Conservation (phyloP, 37 sponge, comb jelly and placozoan genomes). For the Aplysina aerophoba region DNA sequence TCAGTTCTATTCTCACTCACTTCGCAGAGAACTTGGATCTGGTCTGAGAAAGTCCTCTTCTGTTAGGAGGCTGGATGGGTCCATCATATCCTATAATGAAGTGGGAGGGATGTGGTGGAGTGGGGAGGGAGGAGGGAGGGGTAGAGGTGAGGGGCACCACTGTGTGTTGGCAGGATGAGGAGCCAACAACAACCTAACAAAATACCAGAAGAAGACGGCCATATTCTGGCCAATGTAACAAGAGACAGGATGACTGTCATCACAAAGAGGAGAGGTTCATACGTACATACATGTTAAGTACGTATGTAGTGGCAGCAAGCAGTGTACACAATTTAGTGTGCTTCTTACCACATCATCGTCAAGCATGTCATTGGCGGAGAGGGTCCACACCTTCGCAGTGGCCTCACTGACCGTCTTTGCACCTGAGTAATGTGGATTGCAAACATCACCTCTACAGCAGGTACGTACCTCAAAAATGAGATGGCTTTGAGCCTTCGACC, state of each 20-base stretch:
- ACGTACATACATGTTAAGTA: too few relatives aligned
- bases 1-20: conserved; percentile 34
- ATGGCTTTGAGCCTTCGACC: too few relatives aligned
- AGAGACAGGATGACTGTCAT: too few relatives aligned
- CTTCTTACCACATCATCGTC: conserved; percentile 62
- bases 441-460: too few relatives aligned
- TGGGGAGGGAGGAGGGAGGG: not conserved
- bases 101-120: not conserved
- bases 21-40: conserved; percentile 77
- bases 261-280: too few relatives aligned
- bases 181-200: too few relatives aligned
- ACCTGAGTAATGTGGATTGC: not conserved
- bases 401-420: conserved; percentile 5
- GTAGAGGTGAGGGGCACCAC: not conserved
- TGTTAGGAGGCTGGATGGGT: conserved; percentile 82
- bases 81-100: conserved; percentile 73
- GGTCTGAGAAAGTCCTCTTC: conserved; percentile 93
- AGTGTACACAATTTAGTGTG: too few relatives aligned
- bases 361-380: conserved; percentile 54
- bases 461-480: too few relatives aligned
- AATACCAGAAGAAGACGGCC: too few relatives aligned
- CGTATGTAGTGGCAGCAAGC: too few relatives aligned
- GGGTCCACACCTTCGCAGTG: conserved; percentile 67
- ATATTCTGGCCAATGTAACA: too few relatives aligned
- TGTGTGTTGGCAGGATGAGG: too few relatives aligned